Evolutionary conservation across 2,888 invertebrate genomes (phyloP).

Genomic region (Deroplatys truncata): DNA sequence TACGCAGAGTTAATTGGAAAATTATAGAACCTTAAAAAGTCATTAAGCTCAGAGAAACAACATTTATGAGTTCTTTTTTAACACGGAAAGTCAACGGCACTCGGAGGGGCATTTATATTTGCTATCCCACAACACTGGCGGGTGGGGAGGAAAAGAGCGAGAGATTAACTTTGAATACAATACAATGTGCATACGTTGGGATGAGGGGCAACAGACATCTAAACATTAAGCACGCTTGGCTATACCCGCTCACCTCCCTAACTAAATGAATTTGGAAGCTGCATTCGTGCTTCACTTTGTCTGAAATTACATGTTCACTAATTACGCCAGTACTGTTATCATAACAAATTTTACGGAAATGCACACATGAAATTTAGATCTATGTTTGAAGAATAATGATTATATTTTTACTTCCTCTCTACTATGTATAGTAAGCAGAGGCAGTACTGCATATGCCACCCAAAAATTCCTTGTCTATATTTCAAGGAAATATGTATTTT

Average conservation of each 20-base stretch:
- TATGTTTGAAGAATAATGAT: too few species aligned
- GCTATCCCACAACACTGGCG: neutral
- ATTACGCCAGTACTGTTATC: too few species aligned
- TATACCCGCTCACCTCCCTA: neutral
- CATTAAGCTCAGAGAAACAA: constrained; percentile 27
- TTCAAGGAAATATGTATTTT: too few species aligned
- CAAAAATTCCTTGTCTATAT: too few species aligned
- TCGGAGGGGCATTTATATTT: constrained; percentile 14
- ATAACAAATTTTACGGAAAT: too few species aligned
- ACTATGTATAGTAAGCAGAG: too few species aligned
- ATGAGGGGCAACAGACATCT: neutral
- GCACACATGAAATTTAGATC: too few species aligned
- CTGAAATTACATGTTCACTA: neutral
- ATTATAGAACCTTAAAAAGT: constrained; percentile 31
- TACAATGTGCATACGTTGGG: neutral
- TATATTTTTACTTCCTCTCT: too few species aligned
- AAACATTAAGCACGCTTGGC: neutral
- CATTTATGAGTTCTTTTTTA: constrained; percentile 25
- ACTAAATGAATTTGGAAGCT: neutral
- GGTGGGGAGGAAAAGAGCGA: neutral
- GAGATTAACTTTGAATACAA: constrained; percentile 20
- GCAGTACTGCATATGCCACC: too few species aligned
- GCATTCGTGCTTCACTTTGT: neutral
- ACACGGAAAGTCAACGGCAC: constrained; percentile 18
- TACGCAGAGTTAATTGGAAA: constrained; percentile 29